phyloP scores from a whole-genome alignment of 2,888 invertebrate genomes.

The Ligdia adustata region DNA sequence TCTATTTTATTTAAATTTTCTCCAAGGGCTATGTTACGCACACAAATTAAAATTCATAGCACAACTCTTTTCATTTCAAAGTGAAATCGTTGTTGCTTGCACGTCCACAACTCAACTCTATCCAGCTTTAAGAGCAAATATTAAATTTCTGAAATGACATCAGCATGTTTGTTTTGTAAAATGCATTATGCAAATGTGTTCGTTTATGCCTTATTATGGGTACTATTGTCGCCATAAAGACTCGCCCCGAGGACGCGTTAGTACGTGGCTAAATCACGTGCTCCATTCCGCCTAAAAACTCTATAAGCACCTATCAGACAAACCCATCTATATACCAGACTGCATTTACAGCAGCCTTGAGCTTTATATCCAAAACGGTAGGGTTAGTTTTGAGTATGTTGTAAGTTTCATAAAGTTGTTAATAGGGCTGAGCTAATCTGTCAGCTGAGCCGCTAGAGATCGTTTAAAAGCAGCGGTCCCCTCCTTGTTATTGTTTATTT shows the following conservation, averaged over 20 bases:
- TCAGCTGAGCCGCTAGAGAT: slow-evolving; percentile 79
- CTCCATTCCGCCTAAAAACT: slow-evolving; percentile 74
- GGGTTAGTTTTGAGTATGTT: slow-evolving; percentile 24
- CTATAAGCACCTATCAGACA: slow-evolving; percentile 73
- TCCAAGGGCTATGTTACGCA: not conserved
- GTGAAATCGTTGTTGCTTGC: too few species aligned
- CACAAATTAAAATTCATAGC: not conserved
- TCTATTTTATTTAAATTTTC: too few species aligned
- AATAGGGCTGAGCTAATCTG: slow-evolving; percentile 76
- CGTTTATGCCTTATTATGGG: slow-evolving; percentile 37
- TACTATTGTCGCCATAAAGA: slow-evolving; percentile 40
- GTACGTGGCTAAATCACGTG: slow-evolving; percentile 68
- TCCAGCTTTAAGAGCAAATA: slow-evolving; percentile 1
- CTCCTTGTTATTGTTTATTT: slow-evolving; percentile 81
- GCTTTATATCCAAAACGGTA: slow-evolving; percentile 34
- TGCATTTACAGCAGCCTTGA: slow-evolving; percentile 29
- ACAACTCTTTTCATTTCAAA: too few species aligned
- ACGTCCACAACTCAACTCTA: too few species aligned
- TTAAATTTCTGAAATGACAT: slow-evolving; percentile 11
- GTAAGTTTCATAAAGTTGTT: slow-evolving; percentile 50
- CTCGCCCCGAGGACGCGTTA: slow-evolving; percentile 57
- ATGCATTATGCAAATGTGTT: slow-evolving; percentile 36
- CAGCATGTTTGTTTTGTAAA: slow-evolving; percentile 20
- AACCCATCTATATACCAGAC: slow-evolving; percentile 59
- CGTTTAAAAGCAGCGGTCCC: slow-evolving; percentile 79